Evolutionary conservation across 2,797 vertebrate species (phyloP).

Genomic region (Sciaenops ocellatus): DNA sequence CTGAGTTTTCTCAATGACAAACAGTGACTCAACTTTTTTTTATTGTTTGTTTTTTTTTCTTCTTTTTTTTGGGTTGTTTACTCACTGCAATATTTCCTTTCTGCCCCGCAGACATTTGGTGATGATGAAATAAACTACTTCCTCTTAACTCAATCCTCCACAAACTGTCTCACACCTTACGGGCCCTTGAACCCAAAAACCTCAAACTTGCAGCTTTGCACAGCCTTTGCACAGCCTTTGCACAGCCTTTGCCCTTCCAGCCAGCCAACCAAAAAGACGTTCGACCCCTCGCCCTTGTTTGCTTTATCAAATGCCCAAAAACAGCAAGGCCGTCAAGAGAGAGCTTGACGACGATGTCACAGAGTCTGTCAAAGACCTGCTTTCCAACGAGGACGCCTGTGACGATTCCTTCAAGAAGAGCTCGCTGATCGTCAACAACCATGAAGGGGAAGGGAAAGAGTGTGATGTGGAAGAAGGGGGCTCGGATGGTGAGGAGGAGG

Average conservation of each 20-base stretch:
- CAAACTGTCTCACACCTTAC: conserved; percentile 45
- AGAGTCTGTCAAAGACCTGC: conserved; percentile 96
- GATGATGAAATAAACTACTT: conserved; percentile 76
- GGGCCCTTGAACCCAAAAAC: conserved; percentile 26
- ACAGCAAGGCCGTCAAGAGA: conserved; percentile 96
- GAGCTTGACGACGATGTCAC: conserved; percentile 97
- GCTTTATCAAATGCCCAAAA: conserved; percentile 96
- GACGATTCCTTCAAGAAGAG: conserved; percentile 97
- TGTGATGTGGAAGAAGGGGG: conserved; percentile 78
- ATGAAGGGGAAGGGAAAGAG: conserved; percentile 81
- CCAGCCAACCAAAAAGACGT: conserved; percentile 71
- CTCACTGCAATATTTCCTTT: conserved; percentile 18
- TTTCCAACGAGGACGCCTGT: conserved; percentile 95
- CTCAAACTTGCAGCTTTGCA: conserved; percentile 14
- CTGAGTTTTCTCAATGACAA: conserved; percentile 7
- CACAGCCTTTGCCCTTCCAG: conserved; percentile 29
- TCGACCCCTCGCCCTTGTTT: conserved; percentile 74
- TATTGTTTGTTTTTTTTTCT: neutral
- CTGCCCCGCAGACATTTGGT: conserved; percentile 70
- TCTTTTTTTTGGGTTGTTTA: neutral
- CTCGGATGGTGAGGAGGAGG: conserved; percentile 87
- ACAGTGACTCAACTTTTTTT: neutral
- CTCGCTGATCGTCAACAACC: conserved; percentile 89
- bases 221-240: conserved; percentile 21
- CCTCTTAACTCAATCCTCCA: conserved; percentile 38